These are phyloP conservation scores for Pipistrellus pipistrellus DNA, from an alignment of 2,797 vertebrate genomes.

Conservation along the genomic window DNA sequence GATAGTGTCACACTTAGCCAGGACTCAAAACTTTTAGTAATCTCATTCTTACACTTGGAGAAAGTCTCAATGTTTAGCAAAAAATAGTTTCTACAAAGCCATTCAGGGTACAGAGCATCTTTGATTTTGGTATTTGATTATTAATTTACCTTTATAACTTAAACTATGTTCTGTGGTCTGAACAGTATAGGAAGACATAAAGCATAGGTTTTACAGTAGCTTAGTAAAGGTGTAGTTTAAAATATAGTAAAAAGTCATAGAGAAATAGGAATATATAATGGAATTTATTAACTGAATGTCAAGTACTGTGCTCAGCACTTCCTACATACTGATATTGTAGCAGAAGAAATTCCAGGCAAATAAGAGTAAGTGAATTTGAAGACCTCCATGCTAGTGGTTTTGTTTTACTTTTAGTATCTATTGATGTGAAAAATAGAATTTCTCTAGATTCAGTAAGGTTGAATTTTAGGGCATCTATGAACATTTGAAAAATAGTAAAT, in stretches of 20 bases:
- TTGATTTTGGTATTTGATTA: constrained; percentile 30
- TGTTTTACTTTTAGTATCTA: not conserved
- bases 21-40: not conserved
- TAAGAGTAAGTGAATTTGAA: not conserved
- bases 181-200: constrained; percentile 1
- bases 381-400: not conserved
- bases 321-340: not conserved
- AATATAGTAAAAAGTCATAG: constrained; percentile 7
- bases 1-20: not conserved
- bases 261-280: constrained; percentile 9
- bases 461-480: not conserved
- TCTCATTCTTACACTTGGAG: not conserved
- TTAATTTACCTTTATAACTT: constrained; percentile 63
- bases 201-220: not conserved
- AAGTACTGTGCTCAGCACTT: not conserved
- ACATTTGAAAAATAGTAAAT: constrained; percentile 46
- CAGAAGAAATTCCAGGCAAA: not conserved
- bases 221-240: not conserved
- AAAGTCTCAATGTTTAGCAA: not conserved
- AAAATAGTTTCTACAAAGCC: constrained; percentile 32
- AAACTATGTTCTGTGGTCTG: constrained; percentile 35
- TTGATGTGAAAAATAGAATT: constrained; percentile 16
- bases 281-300: constrained; percentile 1
- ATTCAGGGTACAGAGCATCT: constrained; percentile 3
- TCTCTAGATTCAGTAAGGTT: constrained; percentile 25